Base-by-base conservation (phyloP, 2,113 vertebrate species). In the Ptilonorhynchus violaceus region DNA sequence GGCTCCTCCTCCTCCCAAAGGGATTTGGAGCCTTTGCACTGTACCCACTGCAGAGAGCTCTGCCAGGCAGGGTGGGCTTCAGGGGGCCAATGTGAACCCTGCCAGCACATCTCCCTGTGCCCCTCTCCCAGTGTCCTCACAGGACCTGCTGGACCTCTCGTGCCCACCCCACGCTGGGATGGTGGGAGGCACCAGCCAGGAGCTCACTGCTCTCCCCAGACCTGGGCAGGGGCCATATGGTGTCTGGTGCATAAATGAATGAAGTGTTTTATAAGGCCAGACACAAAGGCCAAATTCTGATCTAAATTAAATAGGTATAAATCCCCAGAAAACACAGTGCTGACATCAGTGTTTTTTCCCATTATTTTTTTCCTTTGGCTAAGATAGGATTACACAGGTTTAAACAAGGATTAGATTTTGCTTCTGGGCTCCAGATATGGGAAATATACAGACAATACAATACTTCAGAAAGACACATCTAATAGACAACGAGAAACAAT, bases 291-390 rank as follows among this genome's bases (percentile, higher is more conserved):
- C 75, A 67, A 46, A 35, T 37, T 77, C 82, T 93, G 50, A 68
- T 84, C 67, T 74, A 70, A 95, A 92, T 74, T 73, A 76, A 95
- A 94, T 47, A 80, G 79, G 55, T 75, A 35, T 33, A 91, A 93
- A 84, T 72, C 83, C 88, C 85, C 78, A 66, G 58, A 76, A 89
- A 92, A 64, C 27, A 49, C 83, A 66, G 66, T 10, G 50, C 79
- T 91, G 76, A 89, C 80, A 96, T 89, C 75, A 84, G 7, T 84
- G 50, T 20, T 78, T 78, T 78, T 50, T 11, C 7, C 31, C 6
- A 6, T 4, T 7, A n/a, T 31, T 81, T 30, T 24, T 6, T 25
- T 35, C 33, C 58, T 92, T 58, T 74, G 67, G 50, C 70, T 80
- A 64, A 68, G 1, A 46, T 39, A 85, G 81, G 88, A 93, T 95